Evolutionary conservation across 2,888 invertebrate genomes (phyloP), one percentile per base, ranked within the genome.

Genomic region (Nymphalis urticae): DNA sequence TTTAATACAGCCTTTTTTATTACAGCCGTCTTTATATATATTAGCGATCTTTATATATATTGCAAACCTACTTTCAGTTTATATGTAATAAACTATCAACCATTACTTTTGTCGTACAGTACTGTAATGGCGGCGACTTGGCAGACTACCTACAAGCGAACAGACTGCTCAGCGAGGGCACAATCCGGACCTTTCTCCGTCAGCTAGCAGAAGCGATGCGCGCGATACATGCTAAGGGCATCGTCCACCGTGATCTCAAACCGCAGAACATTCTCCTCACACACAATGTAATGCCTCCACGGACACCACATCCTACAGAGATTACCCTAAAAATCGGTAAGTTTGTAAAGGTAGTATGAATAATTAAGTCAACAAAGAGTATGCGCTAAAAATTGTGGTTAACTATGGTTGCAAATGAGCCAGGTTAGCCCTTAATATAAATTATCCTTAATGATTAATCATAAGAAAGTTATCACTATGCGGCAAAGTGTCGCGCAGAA

Each of bases 261-360:
- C 99, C 99, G 62, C 99, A 99, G 93, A 99, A 99, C 92, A 99
- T 99, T 84, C 93, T 99, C 73, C 94, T 99, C 75, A 98, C 98
- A 81, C 97, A 98, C 88, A 95, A 88, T 94, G 96, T 86, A 27
- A 83, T 88, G 59, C 89, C 92, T 68, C 91, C 90, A 8, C 90
- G 92, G 73, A 95, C 95, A 68, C 96, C 97, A 13, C 95, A 95
- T 79, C 95, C 95, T 64, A 94, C 95, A 17, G 97, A 98, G 87
- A 98, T 99, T 77, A 96, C 95, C 72, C 94, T 99, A 66, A 99
- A 99, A 95, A 98, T 98, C 81, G 97, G 97, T 98, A 92, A 90
- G 82, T 72, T 71, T 59, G 2, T 13, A 42, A 42, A 10, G 27
- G 5, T 27, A 27, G 27, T 27, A 27, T 27, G 27, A 27, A 27